Conservation (phyloP, 2,113 vertebrate species). For the Petromus typicus region DNA sequence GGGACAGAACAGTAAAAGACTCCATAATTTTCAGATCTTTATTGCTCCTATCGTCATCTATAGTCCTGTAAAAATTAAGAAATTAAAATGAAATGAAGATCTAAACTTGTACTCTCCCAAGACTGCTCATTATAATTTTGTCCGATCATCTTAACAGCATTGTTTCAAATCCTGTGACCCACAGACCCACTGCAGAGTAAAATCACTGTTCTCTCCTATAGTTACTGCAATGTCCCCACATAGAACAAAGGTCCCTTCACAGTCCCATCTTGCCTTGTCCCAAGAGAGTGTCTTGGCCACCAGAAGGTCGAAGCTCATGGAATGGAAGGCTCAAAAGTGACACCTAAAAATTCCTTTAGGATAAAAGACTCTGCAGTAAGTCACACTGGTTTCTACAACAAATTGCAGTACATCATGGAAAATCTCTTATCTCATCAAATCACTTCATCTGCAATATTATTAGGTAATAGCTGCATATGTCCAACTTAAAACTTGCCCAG, state of each 20-base stretch:
- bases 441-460: background rate
- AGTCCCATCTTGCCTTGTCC: no score
- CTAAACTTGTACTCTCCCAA: background rate
- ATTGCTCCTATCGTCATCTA: background rate
- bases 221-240: no score
- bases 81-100: background rate
- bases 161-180: background rate
- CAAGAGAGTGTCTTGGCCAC: background rate
- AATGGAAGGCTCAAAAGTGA: rapidly evolving
- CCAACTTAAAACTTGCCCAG: background rate
- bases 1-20: background rate
- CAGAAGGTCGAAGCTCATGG: background rate
- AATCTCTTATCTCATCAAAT: background rate
- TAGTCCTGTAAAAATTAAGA: background rate
- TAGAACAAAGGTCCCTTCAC: no score
- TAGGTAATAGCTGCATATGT: background rate
- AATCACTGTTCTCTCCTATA: background rate
- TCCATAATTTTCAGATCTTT: background rate
- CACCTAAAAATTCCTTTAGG: background rate
- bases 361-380: background rate
- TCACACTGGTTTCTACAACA: background rate
- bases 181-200: background rate
- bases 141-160: background rate
- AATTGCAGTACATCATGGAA: background rate
- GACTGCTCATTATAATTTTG: background rate